A percentile compares a stretch with the other conserved stretches of the same genome.
These are phyloP conservation scores for Periphyllus acericola DNA, from an alignment of 2,888 invertebrate genomes.

Conservation along the genomic window DNA sequence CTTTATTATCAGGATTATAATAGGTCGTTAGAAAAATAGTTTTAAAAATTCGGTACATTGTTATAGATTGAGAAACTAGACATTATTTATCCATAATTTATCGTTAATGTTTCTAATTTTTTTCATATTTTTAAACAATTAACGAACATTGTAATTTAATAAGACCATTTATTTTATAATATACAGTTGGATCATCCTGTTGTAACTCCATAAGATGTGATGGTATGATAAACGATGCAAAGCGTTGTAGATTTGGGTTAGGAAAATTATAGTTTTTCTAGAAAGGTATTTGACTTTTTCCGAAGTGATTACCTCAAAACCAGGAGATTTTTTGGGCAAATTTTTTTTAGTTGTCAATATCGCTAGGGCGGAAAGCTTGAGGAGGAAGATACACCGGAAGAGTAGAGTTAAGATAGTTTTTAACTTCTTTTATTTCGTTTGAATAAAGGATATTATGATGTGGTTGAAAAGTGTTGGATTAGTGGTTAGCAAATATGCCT, in stretches of 20 bases:
- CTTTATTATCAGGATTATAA: slow-evolving; percentile 1
- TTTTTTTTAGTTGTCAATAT: not conserved
- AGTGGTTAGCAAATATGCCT: too few relatives aligned
- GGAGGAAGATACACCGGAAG: not conserved
- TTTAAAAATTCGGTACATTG: not conserved
- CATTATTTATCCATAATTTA: not conserved
- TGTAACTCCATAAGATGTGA: not conserved
- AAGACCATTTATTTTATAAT: too few relatives aligned
- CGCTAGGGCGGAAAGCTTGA: not conserved
- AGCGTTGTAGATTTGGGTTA: not conserved
- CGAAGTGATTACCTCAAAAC: not conserved
- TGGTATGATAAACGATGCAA: slow-evolving; percentile 1
- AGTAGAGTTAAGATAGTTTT: slow-evolving; percentile 1
- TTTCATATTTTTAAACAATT: too few relatives aligned
- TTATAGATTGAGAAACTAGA: not conserved
- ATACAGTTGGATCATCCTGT: too few relatives aligned
- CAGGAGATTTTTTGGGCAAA: not conserved
- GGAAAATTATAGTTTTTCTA: slow-evolving; percentile 7
- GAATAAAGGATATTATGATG: too few relatives aligned
- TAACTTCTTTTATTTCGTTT: not conserved
- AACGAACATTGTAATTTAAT: too few relatives aligned
- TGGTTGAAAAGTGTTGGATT: too few relatives aligned
- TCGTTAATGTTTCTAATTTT: not conserved
- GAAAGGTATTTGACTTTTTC: not conserved
- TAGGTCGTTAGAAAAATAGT: slow-evolving; percentile 2